phyloP scores from a whole-genome alignment of 2,888 invertebrate species.

The Microctonus aethiopoides region DNA sequence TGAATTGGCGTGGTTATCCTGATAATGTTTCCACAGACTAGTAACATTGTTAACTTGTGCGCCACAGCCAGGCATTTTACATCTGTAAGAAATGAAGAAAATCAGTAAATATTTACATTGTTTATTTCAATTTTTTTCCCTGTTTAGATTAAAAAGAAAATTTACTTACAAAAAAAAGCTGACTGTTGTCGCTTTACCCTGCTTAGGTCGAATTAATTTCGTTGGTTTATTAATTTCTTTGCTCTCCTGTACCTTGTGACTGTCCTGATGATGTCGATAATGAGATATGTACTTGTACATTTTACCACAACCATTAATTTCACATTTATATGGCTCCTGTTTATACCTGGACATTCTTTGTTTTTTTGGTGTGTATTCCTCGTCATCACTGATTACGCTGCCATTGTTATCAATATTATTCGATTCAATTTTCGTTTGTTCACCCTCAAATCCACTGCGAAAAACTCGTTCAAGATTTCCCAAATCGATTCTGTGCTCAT shows the following conservation, averaged over 20 bases:
- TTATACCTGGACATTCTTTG: slow-evolving; percentile 65
- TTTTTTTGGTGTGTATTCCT: slow-evolving; percentile 65
- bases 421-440: slow-evolving; percentile 51
- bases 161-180: slow-evolving; percentile 63
- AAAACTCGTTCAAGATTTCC: slow-evolving; percentile 61
- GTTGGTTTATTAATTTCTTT: slow-evolving; percentile 50
- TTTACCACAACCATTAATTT: slow-evolving; percentile 63
- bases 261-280: slow-evolving; percentile 65
- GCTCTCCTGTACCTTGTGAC: slow-evolving; percentile 56
- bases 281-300: slow-evolving; percentile 65
- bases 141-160: background rate
- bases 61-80: slow-evolving; percentile 64
- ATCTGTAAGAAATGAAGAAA: slow-evolving; percentile 45
- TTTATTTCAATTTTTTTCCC: background rate
- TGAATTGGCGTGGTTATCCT: slow-evolving; percentile 63
- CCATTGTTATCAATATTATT: slow-evolving; percentile 49
- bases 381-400: slow-evolving; percentile 59
- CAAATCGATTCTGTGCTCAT: slow-evolving; percentile 60
- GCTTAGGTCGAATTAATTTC: slow-evolving; percentile 54
- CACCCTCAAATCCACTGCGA: slow-evolving; percentile 54
- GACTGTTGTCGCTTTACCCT: slow-evolving; percentile 60
- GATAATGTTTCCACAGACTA: slow-evolving; percentile 64
- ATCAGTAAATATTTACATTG: background rate
- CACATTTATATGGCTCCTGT: slow-evolving; percentile 64
- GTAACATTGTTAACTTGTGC: slow-evolving; percentile 62